A percentile compares a stretch with the other conserved stretches of the same genome.
phyloP scores from a whole-genome alignment of 30 jellyfish, hydroid and myxozoan species.

The Hydractinia echinata region DNA sequence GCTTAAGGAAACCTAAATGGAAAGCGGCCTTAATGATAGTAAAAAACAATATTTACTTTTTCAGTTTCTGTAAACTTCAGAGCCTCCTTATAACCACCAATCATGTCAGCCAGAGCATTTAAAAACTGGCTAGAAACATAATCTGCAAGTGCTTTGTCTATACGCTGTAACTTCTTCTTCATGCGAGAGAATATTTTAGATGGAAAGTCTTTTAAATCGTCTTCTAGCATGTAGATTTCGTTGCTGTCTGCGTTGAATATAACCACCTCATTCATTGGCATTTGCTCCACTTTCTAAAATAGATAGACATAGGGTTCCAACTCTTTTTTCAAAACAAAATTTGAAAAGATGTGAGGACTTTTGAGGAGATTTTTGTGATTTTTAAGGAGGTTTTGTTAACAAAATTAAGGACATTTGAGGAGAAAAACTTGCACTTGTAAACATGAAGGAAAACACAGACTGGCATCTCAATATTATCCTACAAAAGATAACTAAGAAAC shows the following conservation, averaged over 20 bases:
- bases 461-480: no score
- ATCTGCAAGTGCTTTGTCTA: constrained; percentile 76
- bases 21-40: no score
- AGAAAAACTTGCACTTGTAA: no score
- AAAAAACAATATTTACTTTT: constrained; percentile 31
- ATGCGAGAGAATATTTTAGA: constrained; percentile 53
- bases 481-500: no score
- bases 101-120: constrained; percentile 79
- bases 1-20: no score
- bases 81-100: constrained; percentile 96
- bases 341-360: no score
- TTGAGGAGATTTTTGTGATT: no score
- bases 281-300: constrained; percentile 63
- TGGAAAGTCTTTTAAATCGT: constrained; percentile 66
- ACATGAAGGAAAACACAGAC: no score
- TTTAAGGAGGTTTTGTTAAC: no score
- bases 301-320: neutral
- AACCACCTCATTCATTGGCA: constrained; percentile 94
- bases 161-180: constrained; percentile 47
- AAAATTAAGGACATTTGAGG: no score
- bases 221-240: constrained; percentile 49
- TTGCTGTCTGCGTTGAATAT: constrained; percentile 73
- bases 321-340: no score
- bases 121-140: constrained; percentile 85
- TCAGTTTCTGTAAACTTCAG: constrained; percentile 64